Base-by-base conservation (phyloP, 2,113 vertebrate species). In the Oncorhynchus keta region DNA sequence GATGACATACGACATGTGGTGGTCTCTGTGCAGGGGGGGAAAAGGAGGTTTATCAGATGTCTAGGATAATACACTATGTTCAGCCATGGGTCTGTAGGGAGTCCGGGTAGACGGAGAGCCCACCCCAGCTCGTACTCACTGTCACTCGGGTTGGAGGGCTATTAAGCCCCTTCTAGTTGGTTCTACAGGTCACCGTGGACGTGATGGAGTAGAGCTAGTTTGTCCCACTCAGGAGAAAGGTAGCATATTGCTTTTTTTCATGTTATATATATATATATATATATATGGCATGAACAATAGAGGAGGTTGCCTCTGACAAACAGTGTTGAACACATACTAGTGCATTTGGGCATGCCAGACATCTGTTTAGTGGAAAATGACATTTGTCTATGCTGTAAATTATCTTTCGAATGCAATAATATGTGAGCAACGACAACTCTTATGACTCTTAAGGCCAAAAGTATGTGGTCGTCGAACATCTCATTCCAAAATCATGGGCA, bases 211-310 rank as follows among this genome's bases (percentile, higher is more conserved):
- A 80, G 55, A 11, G 57, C 62, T 11, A 11, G 51, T 75, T 79
- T 12, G 18, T 75, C 73, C 30, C 24, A 75, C 78, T 68, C 11
- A 2, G 32, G 68, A 86, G 79, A 81, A 82, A 80, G 62, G 73
- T 80, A 85, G 79, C 86, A 90, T 86, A 91, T 92, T 87, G 89
- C 90, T 90, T 90, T 89, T 89, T 71, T 73, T 61, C 71, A 28
- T 69, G 16, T 81, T 84, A 35, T 18, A 79, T 73, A 85, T 85
- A 79, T 84, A 86, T n/a, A n/a, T n/a, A n/a, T n/a, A 81, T 88
- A 79, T 84, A 86, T 74, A 79, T 76, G 71, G 61, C 45, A 28
- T 16, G 57, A 75, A 62, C 87, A 84, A 87, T 79, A 75, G 83
- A 76, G 20, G 68, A 48, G 39, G 75, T 79, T 83, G 81, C 73